Conservation (phyloP, 1,140 invertebrate species). For the Magallana gigas region DNA sequence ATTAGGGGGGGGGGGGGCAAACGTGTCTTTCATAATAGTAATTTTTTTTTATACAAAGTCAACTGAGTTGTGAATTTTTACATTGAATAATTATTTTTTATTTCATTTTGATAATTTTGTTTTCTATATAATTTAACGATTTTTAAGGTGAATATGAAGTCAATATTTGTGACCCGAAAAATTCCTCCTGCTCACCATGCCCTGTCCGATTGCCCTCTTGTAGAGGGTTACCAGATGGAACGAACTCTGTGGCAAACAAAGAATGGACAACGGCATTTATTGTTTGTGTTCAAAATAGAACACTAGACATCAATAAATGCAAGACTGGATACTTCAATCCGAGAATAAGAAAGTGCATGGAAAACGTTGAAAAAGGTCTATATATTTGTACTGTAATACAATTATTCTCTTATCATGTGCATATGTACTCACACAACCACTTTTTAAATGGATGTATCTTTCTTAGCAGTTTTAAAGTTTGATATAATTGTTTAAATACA, state of each 20-base stretch:
- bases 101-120: too few relatives aligned
- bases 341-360: constrained; percentile 28
- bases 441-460: too few relatives aligned
- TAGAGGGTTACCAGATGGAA: constrained; percentile 54
- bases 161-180: constrained; percentile 46
- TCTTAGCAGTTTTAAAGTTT: too few relatives aligned
- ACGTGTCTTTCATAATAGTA: too few relatives aligned
- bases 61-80: too few relatives aligned
- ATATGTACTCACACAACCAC: too few relatives aligned
- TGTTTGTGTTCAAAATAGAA: constrained; percentile 34
- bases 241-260: constrained; percentile 24
- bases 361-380: constrained; percentile 39
- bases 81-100: too few relatives aligned
- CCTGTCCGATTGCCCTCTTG: constrained; percentile 53
- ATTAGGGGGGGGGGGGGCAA: too few relatives aligned
- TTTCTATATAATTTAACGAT: too few relatives aligned
- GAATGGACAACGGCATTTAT: constrained; percentile 20
- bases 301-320: constrained; percentile 34
- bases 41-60: too few relatives aligned
- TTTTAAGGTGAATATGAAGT: constrained; percentile 60
- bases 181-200: constrained; percentile 56
- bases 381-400: not conserved
- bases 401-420: too few relatives aligned
- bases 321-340: constrained; percentile 35
- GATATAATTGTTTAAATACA: too few relatives aligned